These are phyloP conservation scores for Trichonephila clavipes DNA, from an alignment of 1,140 invertebrate genomes.

Conservation along the genomic window DNA sequence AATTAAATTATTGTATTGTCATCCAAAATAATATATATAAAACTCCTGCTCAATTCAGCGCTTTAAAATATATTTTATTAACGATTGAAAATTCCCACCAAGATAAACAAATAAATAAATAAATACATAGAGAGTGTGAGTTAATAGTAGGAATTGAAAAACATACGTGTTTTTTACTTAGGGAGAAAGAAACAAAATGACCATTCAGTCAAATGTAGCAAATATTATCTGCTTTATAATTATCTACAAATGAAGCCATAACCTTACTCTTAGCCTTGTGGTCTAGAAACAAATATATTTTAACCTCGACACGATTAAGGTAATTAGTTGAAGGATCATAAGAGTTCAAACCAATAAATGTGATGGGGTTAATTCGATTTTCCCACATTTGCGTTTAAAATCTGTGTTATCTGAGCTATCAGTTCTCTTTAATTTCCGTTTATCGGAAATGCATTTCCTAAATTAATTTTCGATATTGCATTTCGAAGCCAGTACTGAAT, in stretches of 20 bases:
- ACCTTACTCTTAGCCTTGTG: background rate
- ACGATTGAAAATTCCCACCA: too few species aligned
- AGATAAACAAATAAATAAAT: too few species aligned
- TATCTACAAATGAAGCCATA: background rate
- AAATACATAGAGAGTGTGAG: too few species aligned
- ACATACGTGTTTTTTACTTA: too few species aligned
- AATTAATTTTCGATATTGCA: slow-evolving; percentile 9
- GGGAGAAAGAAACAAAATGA: too few species aligned
- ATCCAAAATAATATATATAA: too few species aligned
- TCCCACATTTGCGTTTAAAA: background rate
- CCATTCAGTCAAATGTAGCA: too few species aligned
- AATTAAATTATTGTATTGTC: too few species aligned
- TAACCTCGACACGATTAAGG: background rate
- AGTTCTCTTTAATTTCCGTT: background rate
- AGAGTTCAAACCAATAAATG: slow-evolving; percentile 16
- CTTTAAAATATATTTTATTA: too few species aligned
- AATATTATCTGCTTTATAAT: background rate
- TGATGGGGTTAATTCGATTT: background rate
- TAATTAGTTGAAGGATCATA: slow-evolving; percentile 31
- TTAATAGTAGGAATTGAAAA: too few species aligned
- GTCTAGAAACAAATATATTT: background rate
- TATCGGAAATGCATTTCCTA: slow-evolving; percentile 27
- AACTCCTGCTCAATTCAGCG: too few species aligned
- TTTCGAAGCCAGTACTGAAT: background rate
- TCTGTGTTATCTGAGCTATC: background rate